A percentile compares a stretch with the other conserved stretches of the same genome.
Evolutionary conservation across 2,113 vertebrate species (phyloP).

Genomic region (Elephantulus edwardii): DNA sequence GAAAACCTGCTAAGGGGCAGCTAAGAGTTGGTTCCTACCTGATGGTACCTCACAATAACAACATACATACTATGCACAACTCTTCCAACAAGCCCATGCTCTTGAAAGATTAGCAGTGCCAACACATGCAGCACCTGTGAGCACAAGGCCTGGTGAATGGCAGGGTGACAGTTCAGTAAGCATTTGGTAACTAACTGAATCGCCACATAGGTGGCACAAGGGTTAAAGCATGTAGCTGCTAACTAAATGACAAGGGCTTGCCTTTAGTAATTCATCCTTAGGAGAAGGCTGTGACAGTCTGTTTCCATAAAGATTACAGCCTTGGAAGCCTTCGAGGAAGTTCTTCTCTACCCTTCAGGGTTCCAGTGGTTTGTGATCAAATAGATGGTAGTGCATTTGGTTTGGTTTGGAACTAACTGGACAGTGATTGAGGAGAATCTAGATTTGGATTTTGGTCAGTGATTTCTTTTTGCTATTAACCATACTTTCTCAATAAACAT

Average conservation of each 20-base stretch:
- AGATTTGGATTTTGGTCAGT: neutral
- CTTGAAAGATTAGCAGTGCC: no score
- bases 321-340: neutral
- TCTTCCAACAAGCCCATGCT: neutral
- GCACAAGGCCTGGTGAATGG: no score
- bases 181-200: neutral
- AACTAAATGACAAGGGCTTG: neutral
- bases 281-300: neutral
- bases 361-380: neutral
- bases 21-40: neutral
- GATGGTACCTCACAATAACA: no score
- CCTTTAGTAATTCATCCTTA: neutral
- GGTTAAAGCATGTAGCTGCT: neutral
- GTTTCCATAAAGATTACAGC: neutral
- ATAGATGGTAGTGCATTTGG: neutral
- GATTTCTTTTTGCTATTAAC: neutral
- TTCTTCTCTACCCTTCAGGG: neutral
- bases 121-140: fast-evolving
- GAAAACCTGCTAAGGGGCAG: no score
- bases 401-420: neutral
- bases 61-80: neutral
- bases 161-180: neutral
- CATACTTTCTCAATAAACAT: slow-evolving; percentile 32
- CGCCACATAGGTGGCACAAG: neutral
- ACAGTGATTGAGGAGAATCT: neutral